These are phyloP conservation scores for Vanessa cardui DNA, from an alignment of 2,888 invertebrate genomes.

Conservation along the genomic window DNA sequence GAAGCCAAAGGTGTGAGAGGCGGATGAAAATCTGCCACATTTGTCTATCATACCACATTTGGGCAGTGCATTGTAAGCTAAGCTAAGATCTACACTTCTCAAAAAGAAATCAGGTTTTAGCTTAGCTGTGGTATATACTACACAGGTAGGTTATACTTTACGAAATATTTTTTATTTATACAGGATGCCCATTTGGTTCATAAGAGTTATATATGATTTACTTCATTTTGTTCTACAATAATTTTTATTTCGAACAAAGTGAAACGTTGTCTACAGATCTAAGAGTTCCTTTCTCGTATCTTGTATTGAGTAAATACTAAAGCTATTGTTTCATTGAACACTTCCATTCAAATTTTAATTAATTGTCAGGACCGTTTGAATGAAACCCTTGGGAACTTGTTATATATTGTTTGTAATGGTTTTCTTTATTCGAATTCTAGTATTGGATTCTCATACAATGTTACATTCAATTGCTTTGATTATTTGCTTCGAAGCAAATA, in stretches of 20 bases:
- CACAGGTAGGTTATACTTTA: too few species aligned
- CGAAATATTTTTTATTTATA: too few species aligned
- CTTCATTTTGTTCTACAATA: not conserved
- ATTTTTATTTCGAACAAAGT: constrained; percentile 15
- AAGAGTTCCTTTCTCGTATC: constrained; percentile 31
- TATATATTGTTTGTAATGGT: constrained; percentile 72
- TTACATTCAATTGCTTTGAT: constrained; percentile 32
- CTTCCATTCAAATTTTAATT: constrained; percentile 69
- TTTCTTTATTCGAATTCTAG: constrained; percentile 43
- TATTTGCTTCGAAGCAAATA: constrained; percentile 17
- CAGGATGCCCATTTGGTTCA: too few species aligned
- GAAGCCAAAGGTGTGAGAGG: too few species aligned
- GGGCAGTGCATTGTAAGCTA: too few species aligned
- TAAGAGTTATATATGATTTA: not conserved
- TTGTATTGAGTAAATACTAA: constrained; percentile 56
- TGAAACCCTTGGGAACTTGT: constrained; percentile 70
- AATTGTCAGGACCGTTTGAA: constrained; percentile 70
- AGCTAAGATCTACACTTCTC: too few species aligned
- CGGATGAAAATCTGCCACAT: too few species aligned
- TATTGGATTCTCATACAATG: constrained; percentile 35
- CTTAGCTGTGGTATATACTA: too few species aligned
- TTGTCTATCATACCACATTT: too few species aligned
- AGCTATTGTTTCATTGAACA: constrained; percentile 58
- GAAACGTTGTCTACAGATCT: constrained; percentile 19
- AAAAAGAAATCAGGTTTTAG: too few species aligned